Evolutionary conservation across 2,113 vertebrate genomes (phyloP).

Genomic region (Poeciliopsis occidentalis): DNA sequence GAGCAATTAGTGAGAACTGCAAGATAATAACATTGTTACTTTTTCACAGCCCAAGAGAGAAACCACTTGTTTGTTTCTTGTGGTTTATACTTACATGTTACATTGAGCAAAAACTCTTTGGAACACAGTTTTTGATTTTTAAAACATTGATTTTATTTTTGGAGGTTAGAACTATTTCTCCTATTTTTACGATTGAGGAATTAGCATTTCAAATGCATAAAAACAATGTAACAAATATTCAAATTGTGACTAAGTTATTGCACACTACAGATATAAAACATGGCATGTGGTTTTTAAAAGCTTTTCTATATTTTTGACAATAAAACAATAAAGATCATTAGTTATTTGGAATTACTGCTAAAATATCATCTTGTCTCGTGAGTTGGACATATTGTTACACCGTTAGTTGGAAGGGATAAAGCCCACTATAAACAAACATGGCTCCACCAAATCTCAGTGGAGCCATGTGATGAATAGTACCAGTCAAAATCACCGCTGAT

Average conservation of each 20-base stretch:
- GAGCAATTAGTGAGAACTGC: background rate
- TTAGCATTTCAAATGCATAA: background rate
- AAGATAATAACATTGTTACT: background rate
- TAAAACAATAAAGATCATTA: background rate
- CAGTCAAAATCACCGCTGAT: slow-evolving; percentile 59
- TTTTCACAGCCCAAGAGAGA: background rate
- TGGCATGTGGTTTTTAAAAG: background rate
- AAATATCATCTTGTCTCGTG: background rate
- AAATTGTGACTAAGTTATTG: background rate
- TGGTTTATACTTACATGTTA: background rate
- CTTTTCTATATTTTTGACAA: background rate
- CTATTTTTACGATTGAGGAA: background rate
- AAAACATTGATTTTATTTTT: background rate
- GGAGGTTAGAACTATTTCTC: background rate
- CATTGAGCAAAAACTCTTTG: background rate
- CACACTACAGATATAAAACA: background rate
- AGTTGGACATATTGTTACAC: slow-evolving; percentile 3
- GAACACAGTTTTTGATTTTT: background rate
- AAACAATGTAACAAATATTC: background rate
- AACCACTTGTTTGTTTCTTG: background rate
- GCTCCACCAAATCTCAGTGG: slow-evolving; percentile 57
- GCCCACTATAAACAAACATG: slow-evolving; percentile 58
- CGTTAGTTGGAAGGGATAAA: slow-evolving; percentile 49
- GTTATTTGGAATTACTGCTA: background rate
- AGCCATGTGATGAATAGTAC: slow-evolving; percentile 69